Evolutionary conservation across 2,888 invertebrate species (phyloP), one percentile per base, ranked within the genome.

Genomic region (Tachystola acroxantha): DNA sequence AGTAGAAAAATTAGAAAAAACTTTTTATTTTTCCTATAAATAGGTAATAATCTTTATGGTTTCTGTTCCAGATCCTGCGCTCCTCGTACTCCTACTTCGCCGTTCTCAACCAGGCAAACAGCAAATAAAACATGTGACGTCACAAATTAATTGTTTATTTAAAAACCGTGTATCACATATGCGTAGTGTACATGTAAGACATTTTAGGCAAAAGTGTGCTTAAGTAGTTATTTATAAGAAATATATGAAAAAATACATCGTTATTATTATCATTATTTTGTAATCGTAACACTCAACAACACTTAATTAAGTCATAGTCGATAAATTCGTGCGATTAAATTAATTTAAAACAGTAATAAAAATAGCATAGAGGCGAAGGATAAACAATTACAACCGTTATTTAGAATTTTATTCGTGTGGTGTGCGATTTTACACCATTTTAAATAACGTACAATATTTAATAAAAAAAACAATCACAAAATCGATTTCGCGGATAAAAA

Each of bases 281-380:
- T 61, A 68, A 20, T n/a, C n/a, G n/a, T 16, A 16, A 69, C 60
- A 66, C 58, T 62, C 67, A 66, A 71, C 61, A 57, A 63, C 53
- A 52, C 59, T 55, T 63, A 62, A 56, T 55, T 57, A 57, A 64
- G 64, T 67, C 62, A 57, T 48, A 68, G 58, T 69, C 57, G 50
- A 65, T 82, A 82, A 80, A 84, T 85, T 84, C 82, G 82, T 85
- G 82, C 82, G 80, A 68, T 76, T 71, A 76, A 81, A 71, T 64
- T 63, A 72, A 66, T 32, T 32, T 26, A 30, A 68, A 64, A 39
- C 10, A 22, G n/a, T 26, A 22, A 12, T 27, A 20, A 63, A 57
- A 50, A 62, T 66, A 68, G 66, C 70, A 50, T 67, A 53, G 66
- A 75, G 57, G 73, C 69, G 57, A 68, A 67, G 46, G 49, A 60